phyloP scores from a whole-genome alignment of 1,140 invertebrate genomes.

The Drosophila mayri region DNA sequence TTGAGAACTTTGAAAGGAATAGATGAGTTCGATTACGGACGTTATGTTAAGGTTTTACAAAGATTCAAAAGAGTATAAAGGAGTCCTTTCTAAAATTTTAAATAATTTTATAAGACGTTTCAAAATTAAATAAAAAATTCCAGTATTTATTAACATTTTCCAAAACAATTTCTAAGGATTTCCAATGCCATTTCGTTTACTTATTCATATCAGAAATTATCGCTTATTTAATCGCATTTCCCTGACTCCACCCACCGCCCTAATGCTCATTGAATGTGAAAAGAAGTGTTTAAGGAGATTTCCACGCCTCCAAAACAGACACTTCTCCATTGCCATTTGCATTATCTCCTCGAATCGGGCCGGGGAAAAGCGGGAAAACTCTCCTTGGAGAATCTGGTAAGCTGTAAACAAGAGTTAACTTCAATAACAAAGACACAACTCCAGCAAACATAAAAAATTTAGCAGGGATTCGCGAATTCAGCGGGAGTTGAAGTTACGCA shows the following conservation, averaged over 20 bases:
- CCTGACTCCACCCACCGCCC: not conserved
- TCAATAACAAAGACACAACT: slow-evolving; percentile 44
- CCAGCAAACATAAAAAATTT: slow-evolving; percentile 54
- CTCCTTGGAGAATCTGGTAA: slow-evolving; percentile 60
- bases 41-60: not conserved
- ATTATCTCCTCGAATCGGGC: slow-evolving; percentile 58
- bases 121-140: too few species aligned
- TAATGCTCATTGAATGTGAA: slow-evolving; percentile 68
- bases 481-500: slow-evolving; percentile 30
- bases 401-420: slow-evolving; percentile 73
- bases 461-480: slow-evolving; percentile 71
- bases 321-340: slow-evolving; percentile 45
- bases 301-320: not conserved
- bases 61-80: too few species aligned
- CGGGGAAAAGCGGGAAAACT: slow-evolving; percentile 13
- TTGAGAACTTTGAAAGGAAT: slow-evolving; percentile 1
- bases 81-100: too few species aligned
- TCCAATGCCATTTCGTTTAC: slow-evolving; percentile 18
- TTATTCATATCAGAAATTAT: slow-evolving; percentile 78
- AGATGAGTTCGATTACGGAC: too few species aligned
- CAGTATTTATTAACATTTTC: not conserved
- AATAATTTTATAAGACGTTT: too few species aligned
- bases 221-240: slow-evolving; percentile 67
- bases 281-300: slow-evolving; percentile 35
- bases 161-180: not conserved